Base-by-base conservation (phyloP, 2,113 vertebrate species). In the Rissa tridactyla region DNA sequence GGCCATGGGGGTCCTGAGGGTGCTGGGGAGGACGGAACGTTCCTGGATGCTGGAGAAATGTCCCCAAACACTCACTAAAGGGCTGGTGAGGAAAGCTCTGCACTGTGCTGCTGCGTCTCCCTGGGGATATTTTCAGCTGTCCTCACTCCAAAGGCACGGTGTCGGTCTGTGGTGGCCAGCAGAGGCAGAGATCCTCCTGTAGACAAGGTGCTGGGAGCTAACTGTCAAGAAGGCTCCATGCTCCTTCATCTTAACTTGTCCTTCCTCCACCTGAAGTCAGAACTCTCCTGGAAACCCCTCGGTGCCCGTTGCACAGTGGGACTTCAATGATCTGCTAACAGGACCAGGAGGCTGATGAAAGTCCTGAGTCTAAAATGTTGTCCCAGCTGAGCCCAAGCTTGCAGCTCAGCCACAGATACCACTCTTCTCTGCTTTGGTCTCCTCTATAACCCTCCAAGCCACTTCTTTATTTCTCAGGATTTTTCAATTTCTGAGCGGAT, bases 391-490 rank as follows among this genome's bases (percentile, higher is more conserved):
- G 66, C 40, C 66, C 11, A 1, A 1, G 5, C 55, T n/a, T 4
- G 61, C 0, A 2, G 12, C 25, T 72, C 25, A 0, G 0, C 30
- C 68, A 5, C 49, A 47, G 62, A 8, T 15, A 11, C 17, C 0
- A 0, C 47, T 82, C 22, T 21, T 7, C 15, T 3, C 13, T 42
- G 58, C 44, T 42, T 40, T 18, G 23, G 15, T 15, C 44, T 62
- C 29, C 42, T 60, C 47, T 47, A 5, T 4, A 16, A 38, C n/a
- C 29, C 47, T 36, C 26, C n/a, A 19, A 0, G 0, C 3, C 38
- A 14, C n/a, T 30, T n/a, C 19, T 46, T 51, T 65, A 9, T n/a
- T n/a, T 42, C 60, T 8, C 75, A 98, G 97, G 16, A 5, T 91
- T 22, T 86, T 97, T 27, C n/a, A 9, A 1, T 83, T 97, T 12